Evolutionary conservation across 2,888 invertebrate species (phyloP), one percentile per base, ranked within the genome.

Genomic region (Macroteleia sp.): DNA sequence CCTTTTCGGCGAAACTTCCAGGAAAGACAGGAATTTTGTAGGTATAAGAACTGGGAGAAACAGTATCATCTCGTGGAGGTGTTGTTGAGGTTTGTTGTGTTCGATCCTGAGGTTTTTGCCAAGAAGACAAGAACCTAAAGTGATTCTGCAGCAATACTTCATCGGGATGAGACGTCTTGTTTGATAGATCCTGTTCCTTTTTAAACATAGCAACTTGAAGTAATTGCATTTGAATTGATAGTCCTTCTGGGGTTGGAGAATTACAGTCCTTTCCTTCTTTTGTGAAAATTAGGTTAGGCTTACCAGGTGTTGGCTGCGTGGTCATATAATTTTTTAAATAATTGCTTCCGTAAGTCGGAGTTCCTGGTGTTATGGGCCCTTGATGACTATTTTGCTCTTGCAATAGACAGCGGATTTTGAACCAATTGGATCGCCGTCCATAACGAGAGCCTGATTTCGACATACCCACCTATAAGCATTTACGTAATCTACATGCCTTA

Each of bases 371-470:
- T n/a, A n/a, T n/a, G n/a, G n/a, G n/a, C n/a, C n/a, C n/a, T n/a
- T n/a, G n/a, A n/a, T n/a, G n/a, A n/a, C n/a, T n/a, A n/a, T n/a
- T n/a, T 25, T 92, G 93, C 77, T 93, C 93, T 82, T 94, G 93
- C 1, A 94, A 92, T 4, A 94, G 91, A 82, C 97, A 97, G 89
- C 97, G 97, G 82, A 97, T 97, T 92, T 97, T 97, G 93, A 97
- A 97, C 97, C 97, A 97, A 92, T 97, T 97, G 52, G 97, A 97
- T 56, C 97, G 93, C 20, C 97, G 93, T 0, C 97, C 97, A 90
- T 97, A 97, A 61, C 97, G 93, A 0, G 97, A 97, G 9, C 97
- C 97, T 67, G 96, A 96, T 91, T 97, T 97, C 17, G 97, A 97
- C 97, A 97, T 97, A 64, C 97, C 97, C 34, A 97, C 97, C 81